Conservation (phyloP, 2,888 invertebrate genomes). For the Cosmopolites sordidus region DNA sequence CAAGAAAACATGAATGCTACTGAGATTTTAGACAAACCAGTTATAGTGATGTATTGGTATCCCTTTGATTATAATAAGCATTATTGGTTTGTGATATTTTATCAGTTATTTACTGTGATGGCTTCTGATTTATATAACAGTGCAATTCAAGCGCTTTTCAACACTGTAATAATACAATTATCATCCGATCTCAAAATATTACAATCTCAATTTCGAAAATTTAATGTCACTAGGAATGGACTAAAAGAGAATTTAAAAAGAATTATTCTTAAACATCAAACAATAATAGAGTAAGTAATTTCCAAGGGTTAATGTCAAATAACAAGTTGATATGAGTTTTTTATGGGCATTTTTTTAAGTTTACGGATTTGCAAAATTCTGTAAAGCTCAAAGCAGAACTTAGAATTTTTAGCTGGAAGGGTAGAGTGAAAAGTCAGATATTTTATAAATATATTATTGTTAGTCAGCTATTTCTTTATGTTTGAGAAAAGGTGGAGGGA, state of each 20-base stretch:
- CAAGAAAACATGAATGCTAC: constrained; percentile 1
- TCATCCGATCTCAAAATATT: constrained; percentile 8
- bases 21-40: constrained; percentile 1
- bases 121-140: constrained; percentile 10
- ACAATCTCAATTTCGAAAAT: constrained; percentile 8
- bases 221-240: not conserved
- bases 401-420: too few species aligned
- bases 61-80: constrained; percentile 11
- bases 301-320: too few species aligned
- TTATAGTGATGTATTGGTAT: constrained; percentile 11
- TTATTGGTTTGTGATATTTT: constrained; percentile 8
- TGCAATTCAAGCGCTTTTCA: constrained; percentile 9
- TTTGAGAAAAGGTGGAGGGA: too few species aligned
- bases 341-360: too few species aligned
- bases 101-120: constrained; percentile 6
- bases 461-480: too few species aligned
- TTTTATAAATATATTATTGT: too few species aligned
- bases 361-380: too few species aligned
- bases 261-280: constrained; percentile 10
- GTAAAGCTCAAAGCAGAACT: too few species aligned
- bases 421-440: too few species aligned
- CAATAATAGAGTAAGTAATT: constrained; percentile 13
- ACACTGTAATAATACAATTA: constrained; percentile 7
- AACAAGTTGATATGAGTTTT: too few species aligned
- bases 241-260: constrained; percentile 1